Evolutionary conservation across 2,797 vertebrate species (phyloP).

Genomic region (Danio choprae): DNA sequence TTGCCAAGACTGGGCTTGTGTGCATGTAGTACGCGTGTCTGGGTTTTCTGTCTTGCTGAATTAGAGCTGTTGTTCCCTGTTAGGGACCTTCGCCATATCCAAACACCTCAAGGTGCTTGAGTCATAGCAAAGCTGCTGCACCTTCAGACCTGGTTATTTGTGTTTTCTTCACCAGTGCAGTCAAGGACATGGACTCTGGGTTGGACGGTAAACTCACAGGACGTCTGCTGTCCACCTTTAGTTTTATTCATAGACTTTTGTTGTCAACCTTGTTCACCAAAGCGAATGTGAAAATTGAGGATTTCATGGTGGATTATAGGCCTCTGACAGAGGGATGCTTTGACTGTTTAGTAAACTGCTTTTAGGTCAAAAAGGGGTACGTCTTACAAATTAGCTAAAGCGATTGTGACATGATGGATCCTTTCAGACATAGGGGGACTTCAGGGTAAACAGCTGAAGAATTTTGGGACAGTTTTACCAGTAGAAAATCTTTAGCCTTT

Average conservation of each 20-base stretch:
- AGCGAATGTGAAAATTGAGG: neutral
- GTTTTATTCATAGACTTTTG: neutral
- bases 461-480: neutral
- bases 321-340: constrained; percentile 1
- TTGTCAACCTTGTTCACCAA: neutral
- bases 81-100: constrained; percentile 8
- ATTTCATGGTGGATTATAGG: constrained; percentile 5
- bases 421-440: neutral
- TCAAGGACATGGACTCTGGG: neutral
- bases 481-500: neutral
- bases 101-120: constrained; percentile 20
- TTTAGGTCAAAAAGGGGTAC: neutral
- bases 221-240: neutral
- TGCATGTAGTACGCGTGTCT: neutral
- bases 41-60: constrained; percentile 43
- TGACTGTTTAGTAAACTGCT: constrained; percentile 6
- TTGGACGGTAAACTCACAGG: neutral
- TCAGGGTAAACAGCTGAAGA: neutral
- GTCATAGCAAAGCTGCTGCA: neutral
- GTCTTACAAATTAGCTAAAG: constrained; percentile 5
- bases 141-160: constrained; percentile 7
- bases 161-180: neutral
- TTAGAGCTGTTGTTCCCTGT: constrained; percentile 17
- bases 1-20: neutral
- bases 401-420: neutral